Evolutionary conservation across 1,140 invertebrate genomes (phyloP).

Genomic region (Diabrotica undecimpunctata): DNA sequence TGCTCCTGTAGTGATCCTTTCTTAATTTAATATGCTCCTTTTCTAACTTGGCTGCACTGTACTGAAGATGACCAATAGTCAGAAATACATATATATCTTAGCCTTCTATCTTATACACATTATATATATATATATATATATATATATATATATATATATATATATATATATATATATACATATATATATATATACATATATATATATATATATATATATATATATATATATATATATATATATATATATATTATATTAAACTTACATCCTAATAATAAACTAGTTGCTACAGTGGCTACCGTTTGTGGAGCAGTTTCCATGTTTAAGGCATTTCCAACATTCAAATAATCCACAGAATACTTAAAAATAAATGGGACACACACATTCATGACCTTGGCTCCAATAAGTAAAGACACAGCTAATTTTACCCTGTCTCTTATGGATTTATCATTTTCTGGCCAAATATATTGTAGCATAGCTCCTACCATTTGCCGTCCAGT

Average conservation of each 20-base stretch:
- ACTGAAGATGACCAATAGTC: too few relatives aligned
- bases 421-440: conserved; percentile 80
- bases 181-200: too few relatives aligned
- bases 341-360: conserved; percentile 86
- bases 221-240: too few relatives aligned
- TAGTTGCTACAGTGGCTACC: conserved; percentile 67
- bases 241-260: conserved; percentile 37
- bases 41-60: too few relatives aligned
- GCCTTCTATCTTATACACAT: too few relatives aligned
- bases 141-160: too few relatives aligned
- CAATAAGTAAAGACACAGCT: conserved; percentile 74
- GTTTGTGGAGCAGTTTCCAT: conserved; percentile 71
- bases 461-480: conserved; percentile 89
- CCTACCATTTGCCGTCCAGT: conserved; percentile 77
- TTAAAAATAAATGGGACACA: conserved; percentile 97
- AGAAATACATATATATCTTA: too few relatives aligned
- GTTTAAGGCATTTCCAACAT: conserved; percentile 57
- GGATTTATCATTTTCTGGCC: conserved; percentile 86
- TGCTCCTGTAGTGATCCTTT: too few relatives aligned
- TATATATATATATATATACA: too few relatives aligned
- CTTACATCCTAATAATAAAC: conserved; percentile 89
- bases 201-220: too few relatives aligned
- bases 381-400: conserved; percentile 87
- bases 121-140: too few relatives aligned
- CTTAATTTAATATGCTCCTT: too few relatives aligned